phyloP scores from a whole-genome alignment of 2,113 vertebrate genomes.

The Dicerorhinus sumatrensis region DNA sequence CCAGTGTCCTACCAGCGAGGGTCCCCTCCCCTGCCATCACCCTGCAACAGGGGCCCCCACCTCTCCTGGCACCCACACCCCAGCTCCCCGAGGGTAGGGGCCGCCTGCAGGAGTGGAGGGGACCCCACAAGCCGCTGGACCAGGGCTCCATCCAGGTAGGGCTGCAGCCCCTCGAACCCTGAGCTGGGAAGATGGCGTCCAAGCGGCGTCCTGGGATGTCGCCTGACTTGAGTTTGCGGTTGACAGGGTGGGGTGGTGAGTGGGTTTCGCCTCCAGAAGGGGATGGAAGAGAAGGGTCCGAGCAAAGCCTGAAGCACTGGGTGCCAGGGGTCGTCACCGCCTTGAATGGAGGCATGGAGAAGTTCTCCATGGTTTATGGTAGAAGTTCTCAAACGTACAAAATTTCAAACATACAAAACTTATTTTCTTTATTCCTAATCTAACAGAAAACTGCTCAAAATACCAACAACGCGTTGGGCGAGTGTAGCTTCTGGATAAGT shows the following conservation, averaged over 20 bases:
- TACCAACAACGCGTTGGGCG: rapidly evolving
- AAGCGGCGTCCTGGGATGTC: neutral
- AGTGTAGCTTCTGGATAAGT: rapidly evolving
- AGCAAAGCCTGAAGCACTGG: too few species aligned
- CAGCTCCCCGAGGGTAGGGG: neutral
- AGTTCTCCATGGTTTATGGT: too few species aligned
- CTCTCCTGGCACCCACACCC: neutral
- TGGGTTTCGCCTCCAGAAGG: neutral
- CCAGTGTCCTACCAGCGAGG: rapidly evolving
- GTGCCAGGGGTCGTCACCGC: neutral
- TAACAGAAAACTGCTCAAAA: neutral
- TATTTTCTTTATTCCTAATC: neutral
- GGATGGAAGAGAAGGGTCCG: neutral
- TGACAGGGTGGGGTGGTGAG: neutral
- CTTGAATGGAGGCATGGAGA: too few species aligned
- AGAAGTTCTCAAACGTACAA: neutral
- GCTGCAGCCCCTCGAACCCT: neutral
- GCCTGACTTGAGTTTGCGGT: neutral
- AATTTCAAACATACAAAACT: neutral
- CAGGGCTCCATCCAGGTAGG: rapidly evolving
- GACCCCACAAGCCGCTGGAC: neutral
- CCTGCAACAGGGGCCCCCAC: neutral
- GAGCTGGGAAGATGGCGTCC: neutral
- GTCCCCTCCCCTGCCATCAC: neutral
- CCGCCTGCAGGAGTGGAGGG: neutral